Conservation (phyloP, 2,797 vertebrate species). For the Acrossocheilus fasciatus region DNA sequence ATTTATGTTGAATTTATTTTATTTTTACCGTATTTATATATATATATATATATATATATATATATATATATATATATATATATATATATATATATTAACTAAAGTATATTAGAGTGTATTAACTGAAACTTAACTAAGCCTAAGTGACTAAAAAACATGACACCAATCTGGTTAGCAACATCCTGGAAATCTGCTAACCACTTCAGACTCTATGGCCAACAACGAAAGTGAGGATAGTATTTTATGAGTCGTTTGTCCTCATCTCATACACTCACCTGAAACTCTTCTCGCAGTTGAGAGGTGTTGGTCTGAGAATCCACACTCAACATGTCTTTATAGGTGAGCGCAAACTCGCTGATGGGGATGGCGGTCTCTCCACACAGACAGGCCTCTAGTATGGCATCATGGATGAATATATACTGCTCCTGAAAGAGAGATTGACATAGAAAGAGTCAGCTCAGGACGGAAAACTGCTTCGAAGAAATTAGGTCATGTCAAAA, state of each 20-base stretch:
- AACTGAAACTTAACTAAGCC: background rate
- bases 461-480: background rate
- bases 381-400: conserved; percentile 94
- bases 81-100: no score
- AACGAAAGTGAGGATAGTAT: background rate
- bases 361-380: conserved; percentile 95
- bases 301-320: conserved; percentile 97
- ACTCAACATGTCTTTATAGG: conserved; percentile 94
- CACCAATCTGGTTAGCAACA: background rate
- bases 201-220: background rate
- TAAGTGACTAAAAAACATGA: background rate
- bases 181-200: background rate
- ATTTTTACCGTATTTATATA: no score
- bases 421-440: conserved; percentile 82
- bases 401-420: conserved; percentile 96
- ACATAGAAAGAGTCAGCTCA: conserved; percentile 16
- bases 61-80: no score
- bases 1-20: no score
- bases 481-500: background rate
- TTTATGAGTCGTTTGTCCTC: background rate
- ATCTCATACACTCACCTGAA: conserved; percentile 83
- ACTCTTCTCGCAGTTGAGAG: conserved; percentile 93
- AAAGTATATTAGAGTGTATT: no score
- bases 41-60: no score
- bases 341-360: conserved; percentile 87